Base-by-base conservation (phyloP, 2,888 invertebrate genomes). In the Hirtodrosophila alboralis region DNA sequence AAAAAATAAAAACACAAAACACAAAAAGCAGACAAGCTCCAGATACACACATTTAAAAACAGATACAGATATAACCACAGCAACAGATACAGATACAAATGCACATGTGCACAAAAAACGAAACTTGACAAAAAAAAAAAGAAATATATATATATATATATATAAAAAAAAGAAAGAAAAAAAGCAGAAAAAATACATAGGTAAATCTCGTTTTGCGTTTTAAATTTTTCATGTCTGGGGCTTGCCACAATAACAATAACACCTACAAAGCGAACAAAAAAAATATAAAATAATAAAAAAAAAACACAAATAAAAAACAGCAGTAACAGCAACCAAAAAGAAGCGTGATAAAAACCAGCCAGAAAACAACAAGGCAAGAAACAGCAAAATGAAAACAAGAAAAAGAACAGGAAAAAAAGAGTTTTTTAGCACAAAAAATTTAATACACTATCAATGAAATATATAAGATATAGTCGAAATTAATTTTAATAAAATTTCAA, bases 191-290 rank as follows among this genome's bases (percentile, higher is more conserved):
- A 43, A 30, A 41, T 18, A 10, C 16, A 38, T 78, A 66, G 75
- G 66, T 63, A 76, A 84, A 84, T 84, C 76, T 80, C 56, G 77
- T 61, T 83, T 60, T 68, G 63, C 74, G 74, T 60, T 67, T 77
- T 59, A 59, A 27, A 53, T 59, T 74, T 53, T 52, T 70, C 27
- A 33, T 47, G 63, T 77, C 68, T 52, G 83, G 66, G 56, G 75
- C 75, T 76, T 75, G 79, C 61, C 78, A 37, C 56, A 74, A 64
- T 23, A 62, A 31, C 34, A 70, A 53, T 51, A 70, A 60, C 54
- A 69, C 49, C 67, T 43, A 56, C 60, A 34, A 45, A 34, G 41
- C 56, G 36, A 44, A 52, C 37, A 33, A 26, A 41, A 36, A 34
- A 38, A 47, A 48, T 38, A 30, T 33, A 41, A 48, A 1, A 18